phyloP scores from a whole-genome alignment of 2,888 invertebrate species.

The Cremastinae sp. region DNA sequence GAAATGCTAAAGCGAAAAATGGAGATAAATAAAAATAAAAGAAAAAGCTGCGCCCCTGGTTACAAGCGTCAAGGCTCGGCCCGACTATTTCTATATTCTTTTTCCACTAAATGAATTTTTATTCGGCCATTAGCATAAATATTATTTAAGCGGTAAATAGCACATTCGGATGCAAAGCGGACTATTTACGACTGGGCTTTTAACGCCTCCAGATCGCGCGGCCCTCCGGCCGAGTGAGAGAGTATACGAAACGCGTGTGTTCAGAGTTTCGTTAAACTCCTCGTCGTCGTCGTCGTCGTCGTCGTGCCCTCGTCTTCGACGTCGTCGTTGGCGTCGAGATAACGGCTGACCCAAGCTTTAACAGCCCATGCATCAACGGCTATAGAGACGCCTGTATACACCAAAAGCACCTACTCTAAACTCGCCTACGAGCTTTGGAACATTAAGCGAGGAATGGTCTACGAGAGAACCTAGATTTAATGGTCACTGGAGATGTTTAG shows the following conservation, averaged over 20 bases:
- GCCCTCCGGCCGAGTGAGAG: conserved; percentile 16
- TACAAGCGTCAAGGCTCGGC: conserved; percentile 22
- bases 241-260: neutral
- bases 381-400: conserved; percentile 22
- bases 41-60: conserved; percentile 7
- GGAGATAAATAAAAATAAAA: conserved; percentile 2
- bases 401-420: conserved; percentile 33
- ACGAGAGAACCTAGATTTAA: conserved; percentile 3
- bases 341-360: conserved; percentile 58
- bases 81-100: conserved; percentile 6
- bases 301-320: conserved; percentile 27
- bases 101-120: conserved; percentile 66
- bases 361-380: conserved; percentile 47
- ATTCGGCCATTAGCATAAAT: conserved; percentile 65
- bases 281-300: conserved; percentile 17
- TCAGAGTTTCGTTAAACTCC: conserved; percentile 12
- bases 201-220: conserved; percentile 60
- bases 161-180: conserved; percentile 64
- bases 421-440: conserved; percentile 38
- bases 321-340: conserved; percentile 56
- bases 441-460: conserved; percentile 26
- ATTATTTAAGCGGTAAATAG: conserved; percentile 66
- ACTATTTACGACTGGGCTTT: conserved; percentile 62
- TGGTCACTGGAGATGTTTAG: neutral
- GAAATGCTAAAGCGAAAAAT: conserved; percentile 12